Conservation (phyloP, 2,113 vertebrate species). For the Rhinolophus sinicus region DNA sequence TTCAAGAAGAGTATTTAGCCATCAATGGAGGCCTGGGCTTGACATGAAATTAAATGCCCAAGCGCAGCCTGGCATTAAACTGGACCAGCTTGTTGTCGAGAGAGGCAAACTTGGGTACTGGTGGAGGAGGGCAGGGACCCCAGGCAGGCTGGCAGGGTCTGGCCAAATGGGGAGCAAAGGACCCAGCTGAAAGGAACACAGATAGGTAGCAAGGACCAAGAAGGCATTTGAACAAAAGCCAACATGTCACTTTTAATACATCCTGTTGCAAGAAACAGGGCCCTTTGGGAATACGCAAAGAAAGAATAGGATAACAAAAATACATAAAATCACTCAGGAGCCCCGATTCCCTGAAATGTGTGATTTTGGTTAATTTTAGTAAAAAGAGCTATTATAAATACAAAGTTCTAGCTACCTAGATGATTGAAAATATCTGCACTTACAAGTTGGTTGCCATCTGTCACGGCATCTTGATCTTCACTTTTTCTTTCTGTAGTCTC, state of each 20-base stretch:
- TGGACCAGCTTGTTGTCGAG: not conserved
- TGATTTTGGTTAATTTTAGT: not conserved
- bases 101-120: not conserved
- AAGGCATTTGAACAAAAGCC: not conserved
- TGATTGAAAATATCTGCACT: not conserved
- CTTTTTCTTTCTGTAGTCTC: not conserved
- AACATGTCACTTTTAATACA: constrained; percentile 22
- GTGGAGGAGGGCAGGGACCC: not conserved
- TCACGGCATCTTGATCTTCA: not conserved
- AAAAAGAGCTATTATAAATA: not conserved
- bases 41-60: not conserved
- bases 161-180: not conserved
- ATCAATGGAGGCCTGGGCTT: not conserved
- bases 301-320: not conserved
- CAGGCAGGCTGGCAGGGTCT: not conserved
- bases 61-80: not conserved
- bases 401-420: not conserved
- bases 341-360: not conserved
- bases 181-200: not conserved
- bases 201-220: not conserved
- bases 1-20: not conserved
- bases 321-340: not conserved
- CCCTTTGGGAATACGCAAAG: not conserved
- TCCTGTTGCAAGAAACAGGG: not conserved
- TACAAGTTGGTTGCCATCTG: not conserved